Conservation (phyloP, 2,797 vertebrate genomes). For the Echiichthys vipera region DNA sequence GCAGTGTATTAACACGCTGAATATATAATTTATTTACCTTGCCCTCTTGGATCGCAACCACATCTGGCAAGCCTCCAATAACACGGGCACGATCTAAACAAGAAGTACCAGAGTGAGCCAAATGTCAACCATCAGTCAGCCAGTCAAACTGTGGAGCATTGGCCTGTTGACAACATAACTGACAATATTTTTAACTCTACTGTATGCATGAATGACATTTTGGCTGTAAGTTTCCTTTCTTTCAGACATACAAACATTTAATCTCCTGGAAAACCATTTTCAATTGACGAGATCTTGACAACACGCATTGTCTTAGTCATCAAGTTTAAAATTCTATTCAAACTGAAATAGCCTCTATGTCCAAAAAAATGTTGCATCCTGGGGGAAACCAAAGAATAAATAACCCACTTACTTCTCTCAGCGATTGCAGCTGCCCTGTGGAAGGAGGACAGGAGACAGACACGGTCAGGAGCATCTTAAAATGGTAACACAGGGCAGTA, state of each 20-base stretch:
- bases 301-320: too few relatives aligned
- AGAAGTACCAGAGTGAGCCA: conserved; percentile 47
- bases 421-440: conserved; percentile 95
- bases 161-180: neutral
- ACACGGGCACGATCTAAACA: conserved; percentile 95
- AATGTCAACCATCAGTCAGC: conserved; percentile 13
- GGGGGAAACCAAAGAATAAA: conserved; percentile 56
- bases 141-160: conserved; percentile 6
- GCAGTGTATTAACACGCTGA: neutral
- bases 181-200: neutral
- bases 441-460: conserved; percentile 78
- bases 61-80: conserved; percentile 95
- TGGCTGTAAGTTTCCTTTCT: neutral
- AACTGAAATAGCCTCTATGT: conserved; percentile 4
- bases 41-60: conserved; percentile 98
- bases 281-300: conserved; percentile 5
- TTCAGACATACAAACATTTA: neutral
- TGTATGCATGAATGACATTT: neutral
- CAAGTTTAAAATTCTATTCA: neutral
- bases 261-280: conserved; percentile 13
- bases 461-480: conserved; percentile 71
- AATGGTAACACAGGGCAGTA: conserved; percentile 48
- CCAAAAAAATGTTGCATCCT: conserved; percentile 27
- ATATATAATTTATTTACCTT: conserved; percentile 86
- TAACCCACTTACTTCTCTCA: conserved; percentile 95